These are phyloP conservation scores for Eupeodes corollae DNA, from an alignment of 1,140 invertebrate genomes.

Conservation along the genomic window DNA sequence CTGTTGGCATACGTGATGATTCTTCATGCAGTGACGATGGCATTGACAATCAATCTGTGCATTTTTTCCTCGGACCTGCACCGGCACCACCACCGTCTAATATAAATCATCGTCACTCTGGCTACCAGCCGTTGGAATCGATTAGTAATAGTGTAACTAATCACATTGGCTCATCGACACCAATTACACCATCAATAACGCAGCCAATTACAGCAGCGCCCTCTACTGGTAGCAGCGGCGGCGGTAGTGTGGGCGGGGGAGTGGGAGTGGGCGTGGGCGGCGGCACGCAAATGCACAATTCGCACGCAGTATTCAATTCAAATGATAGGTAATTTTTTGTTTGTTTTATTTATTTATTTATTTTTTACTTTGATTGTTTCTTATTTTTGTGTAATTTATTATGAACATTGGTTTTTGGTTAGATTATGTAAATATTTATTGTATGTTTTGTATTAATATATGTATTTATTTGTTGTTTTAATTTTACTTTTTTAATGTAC, in stretches of 20 bases:
- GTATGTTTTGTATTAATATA: too few species aligned
- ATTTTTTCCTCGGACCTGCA: constrained; percentile 11
- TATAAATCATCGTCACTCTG: not conserved
- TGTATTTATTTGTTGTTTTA: too few species aligned
- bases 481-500: not conserved
- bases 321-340: not conserved
- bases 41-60: constrained; percentile 9
- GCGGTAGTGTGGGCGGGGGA: not conserved
- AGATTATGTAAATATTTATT: too few species aligned
- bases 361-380: too few species aligned
- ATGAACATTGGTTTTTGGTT: too few species aligned
- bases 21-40: constrained; percentile 12
- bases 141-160: not conserved
- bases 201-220: not conserved
- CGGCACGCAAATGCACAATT: not conserved
- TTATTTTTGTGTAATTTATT: too few species aligned
- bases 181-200: not conserved
- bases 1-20: constrained; percentile 6
- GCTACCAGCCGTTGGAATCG: not conserved
- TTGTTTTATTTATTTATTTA: not conserved
- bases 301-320: constrained; percentile 1
- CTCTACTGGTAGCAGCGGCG: not conserved
- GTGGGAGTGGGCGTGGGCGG: not conserved
- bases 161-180: not conserved
- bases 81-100: constrained; percentile 2